Evolutionary conservation across 2,888 invertebrate genomes (phyloP), one percentile per base, ranked within the genome.

Genomic region (Micropterix aruncella): DNA sequence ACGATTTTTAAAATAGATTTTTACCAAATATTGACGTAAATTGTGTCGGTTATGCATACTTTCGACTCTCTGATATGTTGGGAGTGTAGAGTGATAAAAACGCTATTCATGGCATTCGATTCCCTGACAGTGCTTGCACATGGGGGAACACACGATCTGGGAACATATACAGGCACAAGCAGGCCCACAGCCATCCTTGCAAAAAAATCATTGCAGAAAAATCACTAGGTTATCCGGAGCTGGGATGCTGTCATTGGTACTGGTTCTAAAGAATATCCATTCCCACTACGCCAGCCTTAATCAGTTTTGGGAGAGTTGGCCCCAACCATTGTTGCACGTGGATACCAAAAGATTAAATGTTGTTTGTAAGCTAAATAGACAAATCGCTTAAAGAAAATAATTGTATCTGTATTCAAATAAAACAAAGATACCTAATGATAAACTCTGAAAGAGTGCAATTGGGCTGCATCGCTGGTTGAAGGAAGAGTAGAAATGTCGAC

Each of bases 41-140:
- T n/a, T n/a, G n/a, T n/a, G n/a, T n/a, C n/a, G n/a, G n/a, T n/a
- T n/a, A n/a, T n/a, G n/a, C n/a, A n/a, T n/a, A n/a, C n/a, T n/a
- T n/a, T n/a, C n/a, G n/a, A n/a, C n/a, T n/a, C n/a, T n/a, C n/a
- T n/a, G n/a, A n/a, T n/a, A n/a, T n/a, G n/a, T n/a, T n/a, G n/a
- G n/a, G n/a, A n/a, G n/a, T n/a, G n/a, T n/a, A n/a, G n/a, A n/a
- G n/a, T n/a, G n/a, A n/a, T n/a, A n/a, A n/a, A n/a, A n/a, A n/a
- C n/a, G n/a, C n/a, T n/a, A n/a, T n/a, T n/a, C n/a, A n/a, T n/a
- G n/a, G n/a, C n/a, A n/a, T n/a, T n/a, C n/a, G n/a, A n/a, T n/a
- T n/a, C n/a, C n/a, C n/a, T 40, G 41, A 40, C 41, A 40, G 41
- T 19, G 18, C 41, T 18, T 40, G 41, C 41, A 40, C 41, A 40